A percentile compares a stretch with the other conserved stretches of the same genome.
Conservation (phyloP, 2,113 vertebrate species). For the Centropus bengalensis region DNA sequence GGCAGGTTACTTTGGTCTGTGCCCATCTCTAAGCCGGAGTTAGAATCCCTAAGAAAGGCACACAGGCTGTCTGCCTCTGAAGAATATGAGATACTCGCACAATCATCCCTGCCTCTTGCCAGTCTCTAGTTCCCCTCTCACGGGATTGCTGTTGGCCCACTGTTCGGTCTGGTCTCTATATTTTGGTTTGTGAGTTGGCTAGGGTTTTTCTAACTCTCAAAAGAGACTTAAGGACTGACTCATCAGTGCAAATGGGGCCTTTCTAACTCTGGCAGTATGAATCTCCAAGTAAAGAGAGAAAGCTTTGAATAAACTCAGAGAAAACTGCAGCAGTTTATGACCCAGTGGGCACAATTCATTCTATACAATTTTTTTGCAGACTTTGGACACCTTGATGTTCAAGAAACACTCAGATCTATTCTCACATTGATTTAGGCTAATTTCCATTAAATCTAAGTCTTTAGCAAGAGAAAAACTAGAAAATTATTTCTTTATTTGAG, state of each 20-base stretch:
- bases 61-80: not conserved
- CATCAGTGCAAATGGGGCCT: not conserved
- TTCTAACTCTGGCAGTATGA: not conserved
- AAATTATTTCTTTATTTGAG: not conserved
- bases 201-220: not conserved
- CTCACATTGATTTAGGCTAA: not conserved
- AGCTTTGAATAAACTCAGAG: not conserved
- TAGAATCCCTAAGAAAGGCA: not conserved
- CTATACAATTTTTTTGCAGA: not conserved
- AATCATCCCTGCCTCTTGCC: not conserved
- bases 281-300: not conserved
- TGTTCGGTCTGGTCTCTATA: not conserved
- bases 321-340: not conserved
- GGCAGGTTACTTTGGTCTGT: not conserved
- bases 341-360: not conserved
- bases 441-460: not conserved
- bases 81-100: not conserved
- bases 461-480: not conserved
- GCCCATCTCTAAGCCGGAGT: not conserved
- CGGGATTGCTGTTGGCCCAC: not conserved
- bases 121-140: not conserved
- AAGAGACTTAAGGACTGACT: not conserved
- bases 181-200: not conserved
- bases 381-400: not conserved
- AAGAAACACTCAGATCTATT: not conserved